These are phyloP conservation scores for Drosophila colorata DNA, from an alignment of 2,888 invertebrate genomes.

Conservation along the genomic window DNA sequence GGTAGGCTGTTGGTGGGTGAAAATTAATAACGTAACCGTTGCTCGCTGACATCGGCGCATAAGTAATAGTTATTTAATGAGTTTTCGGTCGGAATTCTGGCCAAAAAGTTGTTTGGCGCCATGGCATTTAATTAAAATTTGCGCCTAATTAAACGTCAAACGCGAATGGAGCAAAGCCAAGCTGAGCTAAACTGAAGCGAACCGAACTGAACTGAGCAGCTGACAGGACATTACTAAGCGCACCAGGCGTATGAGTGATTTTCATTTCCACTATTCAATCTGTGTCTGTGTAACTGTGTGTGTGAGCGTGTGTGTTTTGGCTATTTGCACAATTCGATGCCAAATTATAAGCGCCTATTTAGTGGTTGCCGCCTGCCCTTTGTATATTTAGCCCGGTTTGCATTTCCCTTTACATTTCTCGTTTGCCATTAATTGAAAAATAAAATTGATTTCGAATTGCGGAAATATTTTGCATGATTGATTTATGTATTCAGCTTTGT, in stretches of 20 bases:
- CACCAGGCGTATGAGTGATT: conserved; percentile 69
- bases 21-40: conserved; percentile 69
- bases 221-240: conserved; percentile 54
- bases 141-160: conserved; percentile 74
- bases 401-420: not conserved
- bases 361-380: conserved; percentile 27
- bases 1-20: not conserved
- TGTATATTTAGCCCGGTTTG: conserved; percentile 9
- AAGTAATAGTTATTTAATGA: conserved; percentile 79
- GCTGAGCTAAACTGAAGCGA: not conserved
- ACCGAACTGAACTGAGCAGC: conserved; percentile 1
- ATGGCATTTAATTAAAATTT: conserved; percentile 75
- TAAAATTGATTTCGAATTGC: conserved; percentile 44
- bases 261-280: conserved; percentile 22
- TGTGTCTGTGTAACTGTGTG: conserved; percentile 1
- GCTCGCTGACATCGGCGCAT: conserved; percentile 56
- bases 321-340: conserved; percentile 11
- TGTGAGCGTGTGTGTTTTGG: conserved; percentile 9
- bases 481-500: conserved; percentile 16
- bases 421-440: conserved; percentile 54
- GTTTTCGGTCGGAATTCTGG: conserved; percentile 58
- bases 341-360: conserved; percentile 33
- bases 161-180: conserved; percentile 16
- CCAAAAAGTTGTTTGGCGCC: conserved; percentile 64
- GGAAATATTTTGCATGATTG: conserved; percentile 40